These are phyloP conservation scores for Antitype chi DNA, from an alignment of 2,888 invertebrate species.

Conservation along the genomic window DNA sequence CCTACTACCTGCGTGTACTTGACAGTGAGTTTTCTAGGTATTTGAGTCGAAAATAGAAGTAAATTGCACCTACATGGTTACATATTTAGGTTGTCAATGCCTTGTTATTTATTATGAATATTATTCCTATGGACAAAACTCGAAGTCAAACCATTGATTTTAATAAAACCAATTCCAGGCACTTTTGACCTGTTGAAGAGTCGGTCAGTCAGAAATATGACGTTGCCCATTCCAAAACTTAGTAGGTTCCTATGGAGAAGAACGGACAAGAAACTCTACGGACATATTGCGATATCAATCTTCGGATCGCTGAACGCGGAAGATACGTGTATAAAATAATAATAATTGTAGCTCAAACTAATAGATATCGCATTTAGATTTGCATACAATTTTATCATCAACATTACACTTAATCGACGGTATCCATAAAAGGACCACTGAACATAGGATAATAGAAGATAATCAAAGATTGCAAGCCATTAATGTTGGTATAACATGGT, in stretches of 20 bases:
- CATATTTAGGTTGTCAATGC: background rate
- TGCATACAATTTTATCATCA: slow-evolving; percentile 29
- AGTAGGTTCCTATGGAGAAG: no score
- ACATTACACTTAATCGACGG: slow-evolving; percentile 20
- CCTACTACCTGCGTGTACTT: no score
- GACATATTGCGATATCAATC: slow-evolving; percentile 15
- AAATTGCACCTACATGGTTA: background rate
- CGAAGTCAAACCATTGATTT: no score
- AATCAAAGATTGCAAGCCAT: slow-evolving; percentile 8
- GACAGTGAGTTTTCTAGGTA: background rate
- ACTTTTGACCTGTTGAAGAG: background rate
- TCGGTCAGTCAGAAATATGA: no score
- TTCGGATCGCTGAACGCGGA: slow-evolving; percentile 34
- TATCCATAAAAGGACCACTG: slow-evolving; percentile 11
- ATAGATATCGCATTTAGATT: slow-evolving; percentile 18
- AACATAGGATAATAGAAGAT: background rate
- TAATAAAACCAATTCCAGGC: background rate
- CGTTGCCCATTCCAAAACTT: no score
- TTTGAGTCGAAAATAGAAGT: background rate
- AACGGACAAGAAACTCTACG: no score
- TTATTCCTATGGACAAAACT: background rate
- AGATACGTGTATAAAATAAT: slow-evolving; percentile 44
- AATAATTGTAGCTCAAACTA: slow-evolving; percentile 20
- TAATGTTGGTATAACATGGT: background rate
- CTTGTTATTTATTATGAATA: slow-evolving; percentile 2